Base-by-base conservation (phyloP, 2,888 invertebrate genomes). In the Cephalotes varians region DNA sequence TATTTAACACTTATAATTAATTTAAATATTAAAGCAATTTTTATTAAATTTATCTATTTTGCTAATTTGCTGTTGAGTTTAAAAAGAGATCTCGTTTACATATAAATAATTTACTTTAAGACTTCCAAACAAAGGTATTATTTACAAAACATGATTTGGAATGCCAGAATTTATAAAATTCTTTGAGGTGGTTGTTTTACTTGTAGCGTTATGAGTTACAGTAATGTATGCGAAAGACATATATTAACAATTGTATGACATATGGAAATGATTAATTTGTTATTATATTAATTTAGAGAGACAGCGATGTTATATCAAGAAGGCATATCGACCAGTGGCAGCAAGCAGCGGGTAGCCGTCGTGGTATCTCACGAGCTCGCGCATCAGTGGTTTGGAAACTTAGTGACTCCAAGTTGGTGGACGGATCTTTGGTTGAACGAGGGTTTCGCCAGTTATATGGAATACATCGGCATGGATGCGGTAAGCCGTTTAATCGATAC, bases 331-430 rank as follows among this genome's bases (percentile, higher is more conserved):
- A 95, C 96, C 1, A 95, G 95, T 9, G 94, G 94, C n/a, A 95
- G 95, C 89, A 96, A 96, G 89, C 96, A 97, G 90, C 95, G 96
- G 64, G 96, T 97, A 3, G 96, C 96, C 0, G 96, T 96, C 25
- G 96, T 96, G 3, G 95, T 97, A 6, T 95, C 97, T 1, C 98
- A 98, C 91, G 98, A 98, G 94, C 94, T 98, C 73, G 96, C 97
- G 1, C 98, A 98, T 93, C 97, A 97, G 95, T 98, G 98, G 97
- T 97, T 98, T 89, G 98, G 98, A 9, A 97, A 97, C 92, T 95
- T 97, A 31, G 96, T 97, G 18, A 97, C 97, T 0, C 96, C 96
- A 82, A 96, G 96, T 49, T 97, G 97, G 97, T 97, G 97, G 97
- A 96, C 96, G 81, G 96, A 96, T 90, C 95, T 97, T 2, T 97